These are phyloP conservation scores for Anhinga anhinga DNA, from an alignment of 2,113 vertebrate species.

Conservation along the genomic window DNA sequence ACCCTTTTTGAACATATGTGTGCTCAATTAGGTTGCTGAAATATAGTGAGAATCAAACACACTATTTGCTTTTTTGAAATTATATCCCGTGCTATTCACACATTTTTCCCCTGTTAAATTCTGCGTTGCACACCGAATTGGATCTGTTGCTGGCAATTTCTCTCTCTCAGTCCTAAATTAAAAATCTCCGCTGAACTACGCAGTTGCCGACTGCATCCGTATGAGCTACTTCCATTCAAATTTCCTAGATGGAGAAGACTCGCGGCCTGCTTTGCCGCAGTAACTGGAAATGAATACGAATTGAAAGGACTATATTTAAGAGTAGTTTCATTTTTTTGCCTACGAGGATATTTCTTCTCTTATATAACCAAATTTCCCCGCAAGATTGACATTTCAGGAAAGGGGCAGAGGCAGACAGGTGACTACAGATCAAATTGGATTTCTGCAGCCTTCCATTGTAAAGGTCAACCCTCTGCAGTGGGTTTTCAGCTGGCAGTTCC, in stretches of 20 bases:
- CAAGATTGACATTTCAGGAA: conserved; percentile 75
- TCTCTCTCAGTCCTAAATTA: conserved; percentile 62
- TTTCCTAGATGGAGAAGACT: conserved; percentile 16
- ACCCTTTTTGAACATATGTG: background rate
- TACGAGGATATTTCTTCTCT: conserved; percentile 58
- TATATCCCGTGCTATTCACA: conserved; percentile 33
- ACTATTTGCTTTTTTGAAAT: background rate
- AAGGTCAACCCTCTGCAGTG: conserved; percentile 64
- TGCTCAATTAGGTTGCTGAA: background rate
- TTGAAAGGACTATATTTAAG: conserved; percentile 32
- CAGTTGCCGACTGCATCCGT: background rate
- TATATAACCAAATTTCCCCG: conserved; percentile 60
- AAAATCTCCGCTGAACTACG: conserved; percentile 39
- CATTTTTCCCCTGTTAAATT: conserved; percentile 35
- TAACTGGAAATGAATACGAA: conserved; percentile 31
- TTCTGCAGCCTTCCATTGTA: conserved; percentile 71
- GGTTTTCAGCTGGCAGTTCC: conserved; percentile 33
- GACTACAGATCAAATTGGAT: conserved; percentile 77
- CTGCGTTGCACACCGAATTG: background rate
- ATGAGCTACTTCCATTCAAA: conserved; percentile 19
- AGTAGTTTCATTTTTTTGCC: conserved; percentile 33
- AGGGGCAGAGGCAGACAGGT: conserved; percentile 70
- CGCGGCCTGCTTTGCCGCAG: background rate
- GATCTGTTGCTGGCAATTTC: conserved; percentile 64
- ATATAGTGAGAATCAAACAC: conserved; percentile 5